phyloP scores from a whole-genome alignment of 2,113 vertebrate genomes.

The Poeciliopsis prolifica region DNA sequence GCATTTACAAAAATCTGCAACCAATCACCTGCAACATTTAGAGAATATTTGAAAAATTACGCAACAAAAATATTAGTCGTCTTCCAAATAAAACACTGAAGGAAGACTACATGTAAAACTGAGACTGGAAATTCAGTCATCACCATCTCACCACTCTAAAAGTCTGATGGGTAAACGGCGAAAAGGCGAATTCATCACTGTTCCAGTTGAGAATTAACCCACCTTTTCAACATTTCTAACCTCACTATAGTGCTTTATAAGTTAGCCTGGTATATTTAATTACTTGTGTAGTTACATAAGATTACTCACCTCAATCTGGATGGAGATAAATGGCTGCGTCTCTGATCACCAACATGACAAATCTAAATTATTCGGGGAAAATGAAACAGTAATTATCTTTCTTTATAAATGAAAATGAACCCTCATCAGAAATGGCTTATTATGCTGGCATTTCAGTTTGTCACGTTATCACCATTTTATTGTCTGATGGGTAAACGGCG shows the following conservation, averaged over 20 bases:
- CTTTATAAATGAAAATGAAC: too few relatives aligned
- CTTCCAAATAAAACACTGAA: background rate
- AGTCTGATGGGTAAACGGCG: slow-evolving; percentile 23
- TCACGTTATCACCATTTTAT: slow-evolving; percentile 33
- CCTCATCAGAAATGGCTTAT: too few relatives aligned
- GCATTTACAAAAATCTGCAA: background rate
- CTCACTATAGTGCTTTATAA: too few relatives aligned
- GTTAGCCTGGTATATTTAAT: too few relatives aligned
- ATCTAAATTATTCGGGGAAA: background rate
- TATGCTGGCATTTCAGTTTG: slow-evolving; percentile 59
- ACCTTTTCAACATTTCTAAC: too few relatives aligned
- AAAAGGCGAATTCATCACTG: slow-evolving; percentile 57
- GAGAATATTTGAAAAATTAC: background rate
- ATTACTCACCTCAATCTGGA: background rate
- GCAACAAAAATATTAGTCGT: background rate
- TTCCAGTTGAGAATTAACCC: too few relatives aligned
- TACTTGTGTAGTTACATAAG: background rate
- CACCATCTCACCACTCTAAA: slow-evolving; percentile 4
- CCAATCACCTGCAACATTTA: background rate
- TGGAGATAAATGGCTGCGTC: background rate
- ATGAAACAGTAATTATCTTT: too few relatives aligned
- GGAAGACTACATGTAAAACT: background rate
- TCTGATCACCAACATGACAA: background rate
- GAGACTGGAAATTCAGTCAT: background rate
- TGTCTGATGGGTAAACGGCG: slow-evolving; percentile 80